Conservation (phyloP, 2,113 vertebrate genomes). For the Felis chaus region DNA sequence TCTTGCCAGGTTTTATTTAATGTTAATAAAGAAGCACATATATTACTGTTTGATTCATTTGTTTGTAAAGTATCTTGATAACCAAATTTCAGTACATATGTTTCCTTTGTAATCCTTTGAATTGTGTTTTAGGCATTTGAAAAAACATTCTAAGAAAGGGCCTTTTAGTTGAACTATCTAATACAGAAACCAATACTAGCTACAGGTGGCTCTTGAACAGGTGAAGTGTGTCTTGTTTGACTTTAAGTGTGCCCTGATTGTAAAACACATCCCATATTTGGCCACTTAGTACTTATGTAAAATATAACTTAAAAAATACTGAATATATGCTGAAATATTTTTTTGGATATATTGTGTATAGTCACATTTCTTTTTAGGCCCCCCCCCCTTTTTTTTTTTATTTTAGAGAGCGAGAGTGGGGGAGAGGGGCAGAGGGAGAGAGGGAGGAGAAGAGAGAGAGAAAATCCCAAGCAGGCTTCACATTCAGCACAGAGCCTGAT, state of each 20-base stretch:
- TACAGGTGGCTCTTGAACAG: neutral
- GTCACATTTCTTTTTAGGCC: neutral
- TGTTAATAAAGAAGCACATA: neutral
- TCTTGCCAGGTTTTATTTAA: neutral
- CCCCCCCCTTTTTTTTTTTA: neutral
- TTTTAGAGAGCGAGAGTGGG: no score
- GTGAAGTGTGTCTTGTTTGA: neutral
- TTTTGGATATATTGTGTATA: neutral
- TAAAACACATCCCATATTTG: neutral
- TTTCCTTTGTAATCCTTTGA: neutral
- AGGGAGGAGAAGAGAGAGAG: no score
- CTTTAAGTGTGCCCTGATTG: neutral
- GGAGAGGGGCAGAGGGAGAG: no score
- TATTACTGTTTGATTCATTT: neutral
- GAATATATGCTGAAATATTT: neutral
- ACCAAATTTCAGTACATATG: neutral
- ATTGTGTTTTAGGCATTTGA: slow-evolving; percentile 6
- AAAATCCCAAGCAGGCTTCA: no score
- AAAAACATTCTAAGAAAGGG: neutral
- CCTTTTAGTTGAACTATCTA: neutral
- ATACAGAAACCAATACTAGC: neutral
- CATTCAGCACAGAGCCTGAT: no score
- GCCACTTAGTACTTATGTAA: neutral
- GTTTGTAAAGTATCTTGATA: neutral
- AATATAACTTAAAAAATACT: neutral